These are phyloP conservation scores for Stegodyphus dumicola DNA, from an alignment of 1,140 invertebrate genomes.

Conservation along the genomic window DNA sequence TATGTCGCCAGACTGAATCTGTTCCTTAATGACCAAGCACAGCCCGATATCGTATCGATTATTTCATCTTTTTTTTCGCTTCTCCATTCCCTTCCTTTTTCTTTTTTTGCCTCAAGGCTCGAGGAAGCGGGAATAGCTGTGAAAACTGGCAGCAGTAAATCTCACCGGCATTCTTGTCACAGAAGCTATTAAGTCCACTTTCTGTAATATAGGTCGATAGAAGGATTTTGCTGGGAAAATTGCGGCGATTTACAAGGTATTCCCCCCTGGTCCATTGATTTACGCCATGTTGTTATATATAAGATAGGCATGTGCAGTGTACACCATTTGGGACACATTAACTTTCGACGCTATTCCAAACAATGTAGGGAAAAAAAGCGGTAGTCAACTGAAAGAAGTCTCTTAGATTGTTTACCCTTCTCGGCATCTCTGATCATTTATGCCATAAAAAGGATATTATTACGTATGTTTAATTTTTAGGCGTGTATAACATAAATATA, in stretches of 20 bases:
- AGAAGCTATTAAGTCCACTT: constrained; percentile 23
- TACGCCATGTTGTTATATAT: neutral
- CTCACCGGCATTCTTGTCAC: neutral
- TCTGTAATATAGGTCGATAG: neutral
- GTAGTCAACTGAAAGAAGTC: no score
- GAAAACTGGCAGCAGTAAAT: constrained; percentile 34
- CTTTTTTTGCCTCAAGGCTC: neutral
- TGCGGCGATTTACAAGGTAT: constrained; percentile 9
- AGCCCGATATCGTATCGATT: constrained; percentile 16
- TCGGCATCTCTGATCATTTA: no score
- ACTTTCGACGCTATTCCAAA: no score
- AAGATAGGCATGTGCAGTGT: no score
- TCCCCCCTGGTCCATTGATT: constrained; percentile 2
- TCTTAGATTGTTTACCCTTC: no score
- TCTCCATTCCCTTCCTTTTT: no score
- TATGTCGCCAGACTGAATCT: constrained; percentile 34
- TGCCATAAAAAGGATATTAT: no score
- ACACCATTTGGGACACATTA: no score
- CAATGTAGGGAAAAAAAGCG: no score
- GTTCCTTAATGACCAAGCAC: constrained; percentile 23
- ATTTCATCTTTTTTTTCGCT: constrained; percentile 15
- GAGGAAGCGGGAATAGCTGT: neutral
- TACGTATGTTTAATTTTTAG: no score
- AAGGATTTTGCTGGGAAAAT: neutral
- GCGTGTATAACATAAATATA: no score